Conservation (phyloP, 2,113 vertebrate species). For the Ameiurus melas region DNA sequence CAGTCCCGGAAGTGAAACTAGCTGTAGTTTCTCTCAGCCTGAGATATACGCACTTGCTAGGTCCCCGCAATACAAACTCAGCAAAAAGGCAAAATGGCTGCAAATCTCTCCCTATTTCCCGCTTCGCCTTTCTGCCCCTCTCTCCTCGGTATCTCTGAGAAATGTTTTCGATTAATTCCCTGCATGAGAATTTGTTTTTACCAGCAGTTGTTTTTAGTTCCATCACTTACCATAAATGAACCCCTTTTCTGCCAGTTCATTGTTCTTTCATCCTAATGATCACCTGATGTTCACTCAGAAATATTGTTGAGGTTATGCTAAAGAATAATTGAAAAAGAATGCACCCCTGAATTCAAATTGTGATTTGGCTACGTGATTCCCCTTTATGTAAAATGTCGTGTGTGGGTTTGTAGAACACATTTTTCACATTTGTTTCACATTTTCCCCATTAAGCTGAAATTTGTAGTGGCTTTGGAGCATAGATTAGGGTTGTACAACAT, state of each 20-base stretch:
- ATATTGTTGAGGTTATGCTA: neutral
- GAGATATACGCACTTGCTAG: neutral
- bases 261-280: neutral
- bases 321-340: neutral
- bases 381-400: neutral
- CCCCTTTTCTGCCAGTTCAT: neutral
- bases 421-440: neutral
- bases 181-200: neutral
- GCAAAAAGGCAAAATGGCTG: conserved; percentile 44
- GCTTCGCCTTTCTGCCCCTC: neutral
- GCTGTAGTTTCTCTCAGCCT: conserved; percentile 32
- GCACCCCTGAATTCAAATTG: neutral
- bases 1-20: conserved; percentile 56
- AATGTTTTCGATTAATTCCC: neutral
- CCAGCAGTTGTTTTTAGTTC: neutral
- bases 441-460: neutral
- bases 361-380: neutral
- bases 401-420: neutral
- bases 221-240: neutral
- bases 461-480: neutral
- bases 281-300: neutral
- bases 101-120: conserved; percentile 18
- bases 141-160: neutral
- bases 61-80: neutral
- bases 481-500: neutral